Base-by-base conservation (phyloP, 2,888 invertebrate genomes). In the Neoaliturus tenellus region DNA sequence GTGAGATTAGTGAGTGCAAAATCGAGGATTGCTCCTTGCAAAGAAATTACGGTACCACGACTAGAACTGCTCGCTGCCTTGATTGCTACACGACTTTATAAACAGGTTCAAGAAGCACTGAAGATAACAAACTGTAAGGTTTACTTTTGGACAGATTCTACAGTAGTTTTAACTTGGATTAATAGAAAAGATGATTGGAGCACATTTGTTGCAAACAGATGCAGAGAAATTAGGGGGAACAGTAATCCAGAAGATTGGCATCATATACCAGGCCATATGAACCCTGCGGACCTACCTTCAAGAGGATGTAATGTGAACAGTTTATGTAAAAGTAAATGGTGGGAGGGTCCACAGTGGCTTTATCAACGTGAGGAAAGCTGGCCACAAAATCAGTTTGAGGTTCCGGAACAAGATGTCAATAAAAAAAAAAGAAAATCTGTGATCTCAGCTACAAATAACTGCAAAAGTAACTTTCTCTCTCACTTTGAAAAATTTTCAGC, bases 61-160 rank as follows among this genome's bases (percentile, higher is more conserved):
- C 23, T 58, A 14, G 58, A 58, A 17, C 17, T 58, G 44, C 10
- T 44, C 14, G 25, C 28, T 4, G 58, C 58, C 23, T 17, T 58
- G 8, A 23, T 58, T 6, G 23, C 25, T 3, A 10, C 58, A 67
- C 14, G 71, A 48, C 4, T 51, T 80, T 23, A n/a, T 28, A n/a
- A n/a, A n/a, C n/a, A n/a, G n/a, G 58, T 58, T 3, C n/a, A 58
- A 17, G 10, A 12, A 44, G 44, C 12, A 44, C 44, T 44, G 17
- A 31, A 55, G 33, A 10, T 25, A 10, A 10, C 33, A 20, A 5
- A 39, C 20, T 14, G 14, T 58, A 5, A 17, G 12, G 10, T 20
- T 51, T 55, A 69, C 23, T 84, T 80, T 62, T 81, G 84, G 81
- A 81, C 31, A 20, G 84, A 84, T 35, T 84, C 84, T 6, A 48